Percentiles rank a stretch among this genome's conserved stretches.
Conservation (phyloP, 2,888 invertebrate genomes). For the Patella pellucida region DNA sequence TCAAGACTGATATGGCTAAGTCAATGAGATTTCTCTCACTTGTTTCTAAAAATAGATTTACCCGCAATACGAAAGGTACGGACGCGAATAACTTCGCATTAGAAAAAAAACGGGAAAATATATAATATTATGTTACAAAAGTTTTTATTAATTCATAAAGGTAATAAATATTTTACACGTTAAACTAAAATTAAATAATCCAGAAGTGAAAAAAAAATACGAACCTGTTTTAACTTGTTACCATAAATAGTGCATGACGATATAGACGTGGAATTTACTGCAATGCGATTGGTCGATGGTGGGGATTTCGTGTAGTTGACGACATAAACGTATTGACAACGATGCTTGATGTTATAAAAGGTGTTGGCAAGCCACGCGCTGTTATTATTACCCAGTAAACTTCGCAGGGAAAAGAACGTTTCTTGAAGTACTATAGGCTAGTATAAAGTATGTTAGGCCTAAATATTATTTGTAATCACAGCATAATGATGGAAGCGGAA, state of each 20-base stretch:
- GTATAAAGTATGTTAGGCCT: no score
- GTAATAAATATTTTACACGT: no score
- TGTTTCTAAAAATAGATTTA: slow-evolving; percentile 22
- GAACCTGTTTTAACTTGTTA: background rate
- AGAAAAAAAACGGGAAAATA: no score
- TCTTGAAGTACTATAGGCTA: no score
- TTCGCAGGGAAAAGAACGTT: background rate
- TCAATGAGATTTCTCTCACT: slow-evolving; percentile 4
- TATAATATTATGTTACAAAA: no score
- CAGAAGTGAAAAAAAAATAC: no score
- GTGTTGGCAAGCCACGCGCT: background rate
- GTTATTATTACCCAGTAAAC: background rate
- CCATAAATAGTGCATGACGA: slow-evolving; percentile 2
- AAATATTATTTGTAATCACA: no score
- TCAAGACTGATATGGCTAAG: slow-evolving; percentile 16
- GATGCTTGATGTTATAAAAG: background rate
- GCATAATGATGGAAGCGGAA: background rate
- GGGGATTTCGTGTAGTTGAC: background rate
- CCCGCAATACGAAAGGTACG: background rate
- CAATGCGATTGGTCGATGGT: background rate
- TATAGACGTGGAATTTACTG: background rate
- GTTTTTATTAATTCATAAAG: no score
- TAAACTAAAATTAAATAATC: no score
- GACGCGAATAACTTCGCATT: no score
- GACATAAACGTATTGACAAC: slow-evolving; percentile 8